phyloP scores from a whole-genome alignment of 1,140 invertebrate species.

The Bombus soroeensis region DNA sequence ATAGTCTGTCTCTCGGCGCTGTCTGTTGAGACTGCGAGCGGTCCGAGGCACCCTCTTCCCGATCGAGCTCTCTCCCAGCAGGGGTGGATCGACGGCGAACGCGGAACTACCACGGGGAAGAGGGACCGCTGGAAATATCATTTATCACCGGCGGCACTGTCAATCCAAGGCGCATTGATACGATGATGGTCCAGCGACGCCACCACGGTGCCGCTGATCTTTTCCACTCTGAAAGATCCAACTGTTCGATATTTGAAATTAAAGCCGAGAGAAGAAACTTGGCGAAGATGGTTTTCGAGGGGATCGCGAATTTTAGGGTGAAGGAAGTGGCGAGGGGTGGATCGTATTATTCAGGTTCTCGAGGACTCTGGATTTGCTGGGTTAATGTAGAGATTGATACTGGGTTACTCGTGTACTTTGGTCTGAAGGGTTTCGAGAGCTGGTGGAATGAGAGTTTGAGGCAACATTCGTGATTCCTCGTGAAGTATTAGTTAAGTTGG shows the following conservation, averaged over 20 bases:
- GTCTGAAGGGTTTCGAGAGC: background rate
- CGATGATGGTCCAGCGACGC: constrained; percentile 76
- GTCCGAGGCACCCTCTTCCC: constrained; percentile 59
- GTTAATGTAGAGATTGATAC: constrained; percentile 5
- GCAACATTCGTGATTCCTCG: background rate
- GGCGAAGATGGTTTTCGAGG: too few species aligned
- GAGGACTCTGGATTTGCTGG: background rate
- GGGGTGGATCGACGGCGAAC: constrained; percentile 66
- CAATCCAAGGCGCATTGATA: constrained; percentile 81
- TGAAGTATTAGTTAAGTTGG: too few species aligned
- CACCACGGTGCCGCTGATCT: constrained; percentile 65
- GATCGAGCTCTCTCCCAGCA: constrained; percentile 61
- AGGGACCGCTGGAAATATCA: constrained; percentile 70
- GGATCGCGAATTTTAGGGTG: background rate
- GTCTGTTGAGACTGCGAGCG: constrained; percentile 46
- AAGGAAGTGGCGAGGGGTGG: background rate
- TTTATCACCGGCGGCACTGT: constrained; percentile 80
- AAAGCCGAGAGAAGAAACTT: constrained; percentile 15
- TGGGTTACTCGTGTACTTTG: constrained; percentile 3
- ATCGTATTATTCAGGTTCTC: background rate
- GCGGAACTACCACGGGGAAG: constrained; percentile 45
- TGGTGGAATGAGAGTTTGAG: background rate
- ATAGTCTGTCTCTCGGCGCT: constrained; percentile 25
- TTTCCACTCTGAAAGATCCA: constrained; percentile 27
- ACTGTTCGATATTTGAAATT: constrained; percentile 37